Base-by-base conservation (phyloP, 2,888 invertebrate species). In the Balanococcus diminutus region DNA sequence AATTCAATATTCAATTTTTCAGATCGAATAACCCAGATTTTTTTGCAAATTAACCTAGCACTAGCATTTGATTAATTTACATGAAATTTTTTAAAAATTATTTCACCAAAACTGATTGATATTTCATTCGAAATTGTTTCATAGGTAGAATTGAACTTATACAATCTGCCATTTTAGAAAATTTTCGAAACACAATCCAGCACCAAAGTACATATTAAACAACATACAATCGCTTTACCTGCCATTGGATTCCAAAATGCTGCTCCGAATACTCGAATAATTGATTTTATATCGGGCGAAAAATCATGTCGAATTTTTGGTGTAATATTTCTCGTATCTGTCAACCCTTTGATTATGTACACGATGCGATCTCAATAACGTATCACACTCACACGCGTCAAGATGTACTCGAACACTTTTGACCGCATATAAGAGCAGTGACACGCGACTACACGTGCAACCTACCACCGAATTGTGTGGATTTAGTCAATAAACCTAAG, bases 361-460 rank as follows among this genome's bases (percentile, higher is more conserved):
- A n/a, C 46, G 16, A 14, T 16, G 16, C 42, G 42, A 42, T 28
- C 28, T 72, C 72, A 31, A 72, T 72, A 72, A 72, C 28, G 16
- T 31, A 72, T 72, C 72, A 72, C 25, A 19, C 22, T 36, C 36
- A 36, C 42, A 42, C 42, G 28, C 72, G 31, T 72, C 72, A 31
- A 72, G 72, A 72, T 72, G 72, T 72, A 72, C 72, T 72, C 72
- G 72, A 72, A 72, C 72, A 72, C 72, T 72, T 72, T 31, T 72
- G 72, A 72, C 72, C 31, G 56, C 22, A 56, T 19, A 2, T 5
- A 31, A 72, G 72, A 72, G 72, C 72, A 72, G 72, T 72, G 72
- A 72, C 72, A 72, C 72, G 72, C 72, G 72, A 72, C 72, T 72
- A 72, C 72, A 72, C 72, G 72, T 72, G 72, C 72, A 72, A 72